phyloP scores from a whole-genome alignment of 1,140 invertebrate species.

The Chironomus tepperi region DNA sequence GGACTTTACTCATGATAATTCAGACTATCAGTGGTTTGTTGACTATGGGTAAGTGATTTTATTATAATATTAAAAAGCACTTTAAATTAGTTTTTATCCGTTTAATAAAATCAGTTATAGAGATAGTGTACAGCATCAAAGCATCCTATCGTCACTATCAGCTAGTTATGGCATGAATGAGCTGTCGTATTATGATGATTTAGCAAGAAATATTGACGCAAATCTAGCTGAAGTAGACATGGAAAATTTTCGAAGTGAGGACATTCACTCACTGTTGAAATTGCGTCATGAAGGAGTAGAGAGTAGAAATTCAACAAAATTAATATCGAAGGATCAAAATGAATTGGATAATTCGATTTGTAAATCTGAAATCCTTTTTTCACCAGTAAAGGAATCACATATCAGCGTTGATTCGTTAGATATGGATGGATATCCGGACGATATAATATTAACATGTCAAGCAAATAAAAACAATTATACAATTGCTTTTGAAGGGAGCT shows the following conservation, averaged over 20 bases:
- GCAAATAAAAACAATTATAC: constrained; percentile 91
- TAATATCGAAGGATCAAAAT: constrained; percentile 30
- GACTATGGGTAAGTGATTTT: constrained; percentile 63
- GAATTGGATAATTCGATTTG: constrained; percentile 57
- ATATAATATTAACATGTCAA: constrained; percentile 80
- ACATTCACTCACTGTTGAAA: constrained; percentile 75
- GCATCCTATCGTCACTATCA: constrained; percentile 68
- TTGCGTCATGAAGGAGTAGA: constrained; percentile 43
- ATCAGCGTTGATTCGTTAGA: constrained; percentile 86
- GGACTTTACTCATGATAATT: constrained; percentile 80
- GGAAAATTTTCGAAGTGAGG: constrained; percentile 85
- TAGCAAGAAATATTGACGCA: constrained; percentile 79
- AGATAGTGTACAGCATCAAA: constrained; percentile 68
- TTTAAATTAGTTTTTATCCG: constrained; percentile 28
- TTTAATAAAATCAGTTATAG: constrained; percentile 55
- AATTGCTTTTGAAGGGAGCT: constrained; percentile 85
- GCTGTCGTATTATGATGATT: constrained; percentile 69
- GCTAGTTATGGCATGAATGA: constrained; percentile 65
- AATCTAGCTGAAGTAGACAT: constrained; percentile 91
- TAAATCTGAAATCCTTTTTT: constrained; percentile 82
- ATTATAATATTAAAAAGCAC: constrained; percentile 25
- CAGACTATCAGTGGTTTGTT: constrained; percentile 81
- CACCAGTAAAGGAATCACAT: constrained; percentile 80
- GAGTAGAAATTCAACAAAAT: constrained; percentile 41
- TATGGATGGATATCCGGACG: constrained; percentile 61